Conservation (phyloP, 2,113 vertebrate genomes). For the Triplophysa tibetana region DNA sequence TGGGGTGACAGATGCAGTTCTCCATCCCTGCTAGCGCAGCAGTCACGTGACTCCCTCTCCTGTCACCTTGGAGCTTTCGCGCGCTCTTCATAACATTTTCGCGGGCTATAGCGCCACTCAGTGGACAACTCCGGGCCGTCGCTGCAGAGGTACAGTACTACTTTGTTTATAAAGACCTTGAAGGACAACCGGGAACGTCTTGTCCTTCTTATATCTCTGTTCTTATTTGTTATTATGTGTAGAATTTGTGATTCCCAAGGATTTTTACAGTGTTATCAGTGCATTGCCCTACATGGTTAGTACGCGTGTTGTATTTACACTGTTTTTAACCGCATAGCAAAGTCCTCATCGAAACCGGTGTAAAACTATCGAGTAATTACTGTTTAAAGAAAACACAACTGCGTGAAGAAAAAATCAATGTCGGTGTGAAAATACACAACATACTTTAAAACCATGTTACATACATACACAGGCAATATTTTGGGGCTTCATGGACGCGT, state of each 20-base stretch:
- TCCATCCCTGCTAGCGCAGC: neutral
- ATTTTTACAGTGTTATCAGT: neutral
- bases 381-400: neutral
- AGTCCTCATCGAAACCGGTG: neutral
- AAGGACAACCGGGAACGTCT: neutral
- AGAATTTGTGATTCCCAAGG: neutral
- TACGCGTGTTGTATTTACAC: neutral
- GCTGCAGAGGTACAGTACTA: neutral
- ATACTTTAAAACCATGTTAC: neutral
- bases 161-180: neutral
- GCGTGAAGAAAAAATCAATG: neutral
- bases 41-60: neutral
- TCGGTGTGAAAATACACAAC: neutral
- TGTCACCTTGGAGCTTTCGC: constrained; percentile 7
- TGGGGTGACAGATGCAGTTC: neutral
- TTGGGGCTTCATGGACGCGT: neutral
- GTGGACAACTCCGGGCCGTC: constrained; percentile 58
- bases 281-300: neutral
- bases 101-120: constrained; percentile 76
- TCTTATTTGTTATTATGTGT: neutral
- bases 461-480: too few relatives aligned
- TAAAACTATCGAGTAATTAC: neutral
- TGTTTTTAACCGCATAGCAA: neutral
- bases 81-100: constrained; percentile 44
- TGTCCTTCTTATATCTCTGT: neutral